phyloP scores from a whole-genome alignment of 1,140 invertebrate species.

The Piezodorus guildinii region DNA sequence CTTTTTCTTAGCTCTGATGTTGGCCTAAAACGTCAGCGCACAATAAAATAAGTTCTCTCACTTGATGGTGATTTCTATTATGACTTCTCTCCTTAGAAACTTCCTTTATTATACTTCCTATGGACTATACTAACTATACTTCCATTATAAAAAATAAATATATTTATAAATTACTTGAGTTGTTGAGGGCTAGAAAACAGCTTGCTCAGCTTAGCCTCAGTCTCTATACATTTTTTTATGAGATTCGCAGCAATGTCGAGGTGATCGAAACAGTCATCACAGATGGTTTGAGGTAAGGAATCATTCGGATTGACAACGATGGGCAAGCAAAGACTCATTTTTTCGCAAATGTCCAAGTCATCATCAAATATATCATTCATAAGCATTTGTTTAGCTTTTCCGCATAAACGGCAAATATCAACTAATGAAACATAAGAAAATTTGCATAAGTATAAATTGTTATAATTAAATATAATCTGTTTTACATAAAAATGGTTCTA shows the following conservation, averaged over 20 bases:
- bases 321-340: slow-evolving; percentile 13
- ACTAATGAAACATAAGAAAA: background rate
- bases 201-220: background rate
- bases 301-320: slow-evolving; percentile 6
- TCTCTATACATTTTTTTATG: background rate
- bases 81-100: too few relatives aligned
- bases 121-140: too few relatives aligned
- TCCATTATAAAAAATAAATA: too few relatives aligned
- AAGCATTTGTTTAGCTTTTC: background rate
- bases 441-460: too few relatives aligned
- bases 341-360: slow-evolving; percentile 1
- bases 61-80: too few relatives aligned
- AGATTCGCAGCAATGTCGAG: background rate
- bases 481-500: too few relatives aligned
- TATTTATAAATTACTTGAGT: too few relatives aligned
- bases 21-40: too few relatives aligned
- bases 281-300: background rate
- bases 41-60: too few relatives aligned
- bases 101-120: too few relatives aligned
- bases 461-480: too few relatives aligned
- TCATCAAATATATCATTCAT: slow-evolving; percentile 13
- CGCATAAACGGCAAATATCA: slow-evolving; percentile 8
- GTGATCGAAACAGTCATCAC: background rate
- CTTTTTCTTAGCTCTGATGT: too few relatives aligned
- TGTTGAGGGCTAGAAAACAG: background rate